These are phyloP conservation scores for Phodopus roborovskii DNA, from an alignment of 2,113 vertebrate genomes.

Conservation along the genomic window DNA sequence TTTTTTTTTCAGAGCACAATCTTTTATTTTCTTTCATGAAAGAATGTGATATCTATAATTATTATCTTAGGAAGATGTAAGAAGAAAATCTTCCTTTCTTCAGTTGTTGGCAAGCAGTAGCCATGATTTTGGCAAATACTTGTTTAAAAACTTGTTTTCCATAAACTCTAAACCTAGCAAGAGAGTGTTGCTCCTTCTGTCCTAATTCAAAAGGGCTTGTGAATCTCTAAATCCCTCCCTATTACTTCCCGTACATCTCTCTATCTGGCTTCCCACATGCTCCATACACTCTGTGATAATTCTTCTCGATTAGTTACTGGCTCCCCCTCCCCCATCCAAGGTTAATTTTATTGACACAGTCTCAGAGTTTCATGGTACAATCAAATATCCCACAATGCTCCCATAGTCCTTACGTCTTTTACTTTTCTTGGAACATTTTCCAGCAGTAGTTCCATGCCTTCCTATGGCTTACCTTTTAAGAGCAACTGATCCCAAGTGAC, in stretches of 20 bases:
- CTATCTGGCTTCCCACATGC: background rate
- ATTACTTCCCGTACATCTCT: background rate
- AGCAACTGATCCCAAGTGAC: background rate
- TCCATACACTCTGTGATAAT: background rate
- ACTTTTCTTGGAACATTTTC: background rate
- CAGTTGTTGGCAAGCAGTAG: background rate
- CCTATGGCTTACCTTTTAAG: background rate
- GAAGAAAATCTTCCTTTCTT: background rate
- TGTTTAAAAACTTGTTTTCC: background rate
- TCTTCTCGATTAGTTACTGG: background rate
- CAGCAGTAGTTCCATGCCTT: background rate
- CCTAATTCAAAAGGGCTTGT: background rate
- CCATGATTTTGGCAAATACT: background rate
- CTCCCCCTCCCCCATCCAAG: background rate
- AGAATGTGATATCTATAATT: slow-evolving; percentile 18
- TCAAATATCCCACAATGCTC: background rate
- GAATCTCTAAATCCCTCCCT: background rate
- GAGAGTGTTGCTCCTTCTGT: background rate
- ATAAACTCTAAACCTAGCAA: background rate
- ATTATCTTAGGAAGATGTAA: slow-evolving; percentile 13
- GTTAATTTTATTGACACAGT: background rate
- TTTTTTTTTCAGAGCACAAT: background rate
- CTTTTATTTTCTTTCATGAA: background rate
- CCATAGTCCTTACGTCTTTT: background rate
- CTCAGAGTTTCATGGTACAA: background rate